Percentiles rank a stretch among this genome's conserved stretches.
phyloP scores from a whole-genome alignment of 2,888 invertebrate genomes.

The Cantharis rustica region DNA sequence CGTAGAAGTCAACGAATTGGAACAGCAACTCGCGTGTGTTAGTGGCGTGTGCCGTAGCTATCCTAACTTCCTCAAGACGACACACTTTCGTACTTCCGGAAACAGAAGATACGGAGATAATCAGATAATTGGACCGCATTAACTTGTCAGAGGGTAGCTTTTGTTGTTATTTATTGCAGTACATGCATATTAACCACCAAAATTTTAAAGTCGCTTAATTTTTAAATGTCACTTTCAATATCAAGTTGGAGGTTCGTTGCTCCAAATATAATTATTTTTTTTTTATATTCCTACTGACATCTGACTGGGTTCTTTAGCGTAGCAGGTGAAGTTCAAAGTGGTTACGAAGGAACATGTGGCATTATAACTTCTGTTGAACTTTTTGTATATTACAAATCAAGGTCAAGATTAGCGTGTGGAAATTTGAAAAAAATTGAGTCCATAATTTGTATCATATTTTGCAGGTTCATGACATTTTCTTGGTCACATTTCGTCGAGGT shows the following conservation, averaged over 20 bases:
- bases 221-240: neutral
- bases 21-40: slow-evolving; percentile 33
- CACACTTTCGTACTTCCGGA: slow-evolving; percentile 28
- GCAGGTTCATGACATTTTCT: neutral
- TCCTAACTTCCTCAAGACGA: slow-evolving; percentile 25
- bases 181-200: neutral
- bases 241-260: neutral
- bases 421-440: slow-evolving; percentile 10
- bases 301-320: neutral
- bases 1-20: slow-evolving; percentile 39
- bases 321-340: slow-evolving; percentile 31
- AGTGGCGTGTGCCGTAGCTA: slow-evolving; percentile 28
- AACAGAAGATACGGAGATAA: slow-evolving; percentile 23
- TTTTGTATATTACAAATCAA: slow-evolving; percentile 7
- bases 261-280: neutral
- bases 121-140: slow-evolving; percentile 20
- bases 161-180: neutral
- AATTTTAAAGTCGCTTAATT: neutral
- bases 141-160: slow-evolving; percentile 11
- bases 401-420: slow-evolving; percentile 23
- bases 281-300: neutral
- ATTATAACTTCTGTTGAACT: slow-evolving; percentile 6
- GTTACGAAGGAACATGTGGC: neutral
- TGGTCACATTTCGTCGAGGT: neutral
- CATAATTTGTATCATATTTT: neutral